These are phyloP conservation scores for Tarsius wallacei DNA, from an alignment of 2,797 vertebrate genomes.

Conservation along the genomic window DNA sequence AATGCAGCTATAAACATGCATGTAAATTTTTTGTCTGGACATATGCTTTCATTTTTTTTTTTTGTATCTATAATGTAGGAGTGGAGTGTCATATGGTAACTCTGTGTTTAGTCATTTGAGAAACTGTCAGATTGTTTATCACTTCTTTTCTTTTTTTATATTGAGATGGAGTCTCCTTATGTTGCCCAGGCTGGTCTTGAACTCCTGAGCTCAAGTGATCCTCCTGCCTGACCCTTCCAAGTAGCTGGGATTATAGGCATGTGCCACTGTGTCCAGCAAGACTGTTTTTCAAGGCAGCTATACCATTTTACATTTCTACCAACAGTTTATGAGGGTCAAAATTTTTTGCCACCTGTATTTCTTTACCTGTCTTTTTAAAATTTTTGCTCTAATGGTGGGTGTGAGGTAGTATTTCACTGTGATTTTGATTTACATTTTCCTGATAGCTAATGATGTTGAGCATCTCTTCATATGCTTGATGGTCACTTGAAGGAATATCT, in stretches of 20 bases:
- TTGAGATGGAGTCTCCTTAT: neutral
- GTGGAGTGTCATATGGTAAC: neutral
- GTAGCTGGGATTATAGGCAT: neutral
- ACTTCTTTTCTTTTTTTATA: neutral
- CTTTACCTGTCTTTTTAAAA: neutral
- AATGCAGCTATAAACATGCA: neutral
- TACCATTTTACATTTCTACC: neutral
- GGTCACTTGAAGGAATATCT: neutral
- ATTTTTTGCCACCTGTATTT: neutral
- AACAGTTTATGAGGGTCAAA: neutral
- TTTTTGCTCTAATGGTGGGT: neutral
- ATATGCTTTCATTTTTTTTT: neutral
- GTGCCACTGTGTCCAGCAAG: neutral
- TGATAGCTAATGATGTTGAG: neutral
- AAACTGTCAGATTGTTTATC: neutral
- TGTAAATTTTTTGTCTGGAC: neutral
- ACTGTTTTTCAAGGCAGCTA: neutral
- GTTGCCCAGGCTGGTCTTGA: neutral
- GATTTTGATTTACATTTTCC: neutral
- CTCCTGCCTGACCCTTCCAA: neutral
- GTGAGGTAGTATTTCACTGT: neutral
- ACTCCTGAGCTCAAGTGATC: neutral
- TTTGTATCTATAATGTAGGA: neutral
- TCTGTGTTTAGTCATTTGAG: neutral
- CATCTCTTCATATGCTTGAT: neutral